Evolutionary conservation across 2,888 invertebrate genomes (phyloP).

Genomic region (Mythimna pallens): DNA sequence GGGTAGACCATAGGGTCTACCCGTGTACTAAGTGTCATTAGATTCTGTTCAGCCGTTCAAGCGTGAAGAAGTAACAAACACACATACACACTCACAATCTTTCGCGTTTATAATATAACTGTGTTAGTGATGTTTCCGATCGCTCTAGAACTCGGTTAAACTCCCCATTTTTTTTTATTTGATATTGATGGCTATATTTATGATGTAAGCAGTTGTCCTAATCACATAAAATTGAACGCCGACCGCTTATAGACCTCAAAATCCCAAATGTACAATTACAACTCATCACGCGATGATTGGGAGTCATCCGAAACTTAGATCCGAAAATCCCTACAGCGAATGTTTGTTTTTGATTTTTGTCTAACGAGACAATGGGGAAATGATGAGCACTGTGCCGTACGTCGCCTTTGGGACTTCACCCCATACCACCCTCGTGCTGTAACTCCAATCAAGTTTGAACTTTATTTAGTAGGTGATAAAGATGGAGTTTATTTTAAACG

Average conservation of each 20-base stretch:
- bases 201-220: conserved; percentile 36
- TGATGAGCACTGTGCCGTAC: conserved; percentile 88
- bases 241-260: conserved; percentile 71
- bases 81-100: too few species aligned
- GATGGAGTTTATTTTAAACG: conserved; percentile 71
- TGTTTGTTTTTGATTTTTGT: conserved; percentile 91
- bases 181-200: conserved; percentile 16
- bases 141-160: not conserved
- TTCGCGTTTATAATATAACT: too few species aligned
- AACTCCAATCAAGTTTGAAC: conserved; percentile 72
- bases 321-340: conserved; percentile 86
- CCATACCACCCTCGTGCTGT: conserved; percentile 78
- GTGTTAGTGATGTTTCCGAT: not conserved
- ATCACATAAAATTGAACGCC: conserved; percentile 41
- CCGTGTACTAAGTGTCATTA: too few species aligned
- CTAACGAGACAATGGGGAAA: conserved; percentile 91
- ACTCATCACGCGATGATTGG: conserved; percentile 80
- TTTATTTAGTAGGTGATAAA: conserved; percentile 72
- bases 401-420: conserved; percentile 89
- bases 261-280: conserved; percentile 81
- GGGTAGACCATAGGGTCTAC: too few species aligned
- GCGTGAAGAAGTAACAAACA: too few species aligned
- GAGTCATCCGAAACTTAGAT: conserved; percentile 86
- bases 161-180: not conserved
- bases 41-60: too few species aligned